Conservation (phyloP, 2,888 invertebrate species). For the Diplazon laetatorius region DNA sequence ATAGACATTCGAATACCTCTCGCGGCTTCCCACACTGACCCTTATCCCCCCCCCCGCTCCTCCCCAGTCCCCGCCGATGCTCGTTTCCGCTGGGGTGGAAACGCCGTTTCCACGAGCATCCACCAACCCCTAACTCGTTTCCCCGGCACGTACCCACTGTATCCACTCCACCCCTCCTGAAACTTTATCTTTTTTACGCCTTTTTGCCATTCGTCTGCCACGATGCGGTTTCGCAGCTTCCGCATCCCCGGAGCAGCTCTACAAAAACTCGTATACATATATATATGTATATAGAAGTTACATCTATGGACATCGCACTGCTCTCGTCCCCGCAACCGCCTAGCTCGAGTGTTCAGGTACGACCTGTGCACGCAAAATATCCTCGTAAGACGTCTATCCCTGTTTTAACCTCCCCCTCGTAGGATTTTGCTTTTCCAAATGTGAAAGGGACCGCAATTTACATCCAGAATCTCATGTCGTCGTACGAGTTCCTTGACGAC, state of each 20-base stretch:
- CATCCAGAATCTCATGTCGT: conserved; percentile 44
- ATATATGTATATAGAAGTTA: neutral
- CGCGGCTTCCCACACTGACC: conserved; percentile 60
- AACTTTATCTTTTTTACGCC: conserved; percentile 39
- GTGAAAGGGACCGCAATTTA: conserved; percentile 38
- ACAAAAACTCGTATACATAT: conserved; percentile 3
- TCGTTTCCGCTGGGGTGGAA: conserved; percentile 29
- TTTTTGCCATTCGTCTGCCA: conserved; percentile 37
- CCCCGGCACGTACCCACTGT: conserved; percentile 20
- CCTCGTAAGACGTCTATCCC: conserved; percentile 21
- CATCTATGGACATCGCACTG: too few species aligned
- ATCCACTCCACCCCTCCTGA: neutral
- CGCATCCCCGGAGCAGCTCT: conserved; percentile 7
- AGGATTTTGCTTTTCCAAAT: neutral
- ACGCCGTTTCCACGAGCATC: conserved; percentile 8
- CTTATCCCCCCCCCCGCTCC: conserved; percentile 37
- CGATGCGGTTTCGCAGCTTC: conserved; percentile 13
- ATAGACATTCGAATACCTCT: conserved; percentile 67
- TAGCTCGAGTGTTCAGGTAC: conserved; percentile 25
- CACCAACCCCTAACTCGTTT: conserved; percentile 1
- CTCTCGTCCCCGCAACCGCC: conserved; percentile 2
- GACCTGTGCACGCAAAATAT: conserved; percentile 39
- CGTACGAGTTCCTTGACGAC: conserved; percentile 17
- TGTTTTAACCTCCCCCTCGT: neutral
- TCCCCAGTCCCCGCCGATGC: too few species aligned